These are phyloP conservation scores for Lepus oiostolus DNA, from an alignment of 2,797 vertebrate species.

Conservation along the genomic window DNA sequence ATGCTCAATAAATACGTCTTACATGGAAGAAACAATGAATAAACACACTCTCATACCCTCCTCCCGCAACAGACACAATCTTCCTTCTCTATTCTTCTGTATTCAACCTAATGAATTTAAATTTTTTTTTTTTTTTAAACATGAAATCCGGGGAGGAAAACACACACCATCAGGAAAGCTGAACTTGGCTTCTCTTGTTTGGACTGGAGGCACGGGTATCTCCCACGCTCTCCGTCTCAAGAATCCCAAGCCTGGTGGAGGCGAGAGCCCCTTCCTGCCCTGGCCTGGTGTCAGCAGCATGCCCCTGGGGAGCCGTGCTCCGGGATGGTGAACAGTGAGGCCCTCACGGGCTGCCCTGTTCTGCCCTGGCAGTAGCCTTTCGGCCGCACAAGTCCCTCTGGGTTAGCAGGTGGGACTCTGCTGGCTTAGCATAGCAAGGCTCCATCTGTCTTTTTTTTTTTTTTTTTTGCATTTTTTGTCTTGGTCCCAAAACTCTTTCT, in stretches of 20 bases:
- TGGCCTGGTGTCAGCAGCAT: not conserved
- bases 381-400: not conserved
- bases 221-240: not conserved
- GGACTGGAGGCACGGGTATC: not conserved
- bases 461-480: not conserved
- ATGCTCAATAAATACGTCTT: not conserved
- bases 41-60: not conserved
- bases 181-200: slow-evolving; percentile 8
- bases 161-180: not conserved
- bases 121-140: not conserved
- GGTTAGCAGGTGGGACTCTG: not conserved
- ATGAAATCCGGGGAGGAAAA: not conserved
- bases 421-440: not conserved
- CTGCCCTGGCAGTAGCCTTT: not conserved
- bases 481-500: not conserved
- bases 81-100: not conserved
- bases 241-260: not conserved
- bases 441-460: not conserved
- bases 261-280: not conserved
- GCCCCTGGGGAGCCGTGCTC: not conserved
- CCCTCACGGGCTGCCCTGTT: not conserved
- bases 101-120: slow-evolving; percentile 14
- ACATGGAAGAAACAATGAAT: not conserved
- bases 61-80: not conserved
- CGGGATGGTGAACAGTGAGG: not conserved